These are phyloP conservation scores for Nipponacmea schrenckii DNA, from an alignment of 2,888 invertebrate genomes.

Conservation along the genomic window DNA sequence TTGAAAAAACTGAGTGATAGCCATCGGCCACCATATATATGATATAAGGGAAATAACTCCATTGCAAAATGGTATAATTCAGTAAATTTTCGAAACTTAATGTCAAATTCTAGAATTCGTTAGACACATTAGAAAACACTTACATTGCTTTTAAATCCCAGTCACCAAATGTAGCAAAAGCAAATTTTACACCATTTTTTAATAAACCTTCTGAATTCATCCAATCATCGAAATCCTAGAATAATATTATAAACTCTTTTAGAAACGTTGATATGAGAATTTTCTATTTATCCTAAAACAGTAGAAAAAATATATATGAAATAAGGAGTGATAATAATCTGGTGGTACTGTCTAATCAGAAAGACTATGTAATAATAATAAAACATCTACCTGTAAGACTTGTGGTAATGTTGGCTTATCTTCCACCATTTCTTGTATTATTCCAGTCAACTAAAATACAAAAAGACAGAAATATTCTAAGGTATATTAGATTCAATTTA, in stretches of 20 bases:
- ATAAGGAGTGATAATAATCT: not conserved
- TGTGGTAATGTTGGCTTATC: conserved; percentile 69
- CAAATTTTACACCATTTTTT: conserved; percentile 65
- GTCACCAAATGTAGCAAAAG: conserved; percentile 75
- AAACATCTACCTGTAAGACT: conserved; percentile 61
- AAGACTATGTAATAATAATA: not conserved
- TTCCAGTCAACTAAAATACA: conserved; percentile 71
- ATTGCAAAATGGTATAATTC: no score
- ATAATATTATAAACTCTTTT: conserved; percentile 20
- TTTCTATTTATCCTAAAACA: not conserved
- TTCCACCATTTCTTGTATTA: conserved; percentile 73
- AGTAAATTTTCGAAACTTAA: no score
- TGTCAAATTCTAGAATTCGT: no score
- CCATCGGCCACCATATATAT: no score
- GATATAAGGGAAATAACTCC: no score
- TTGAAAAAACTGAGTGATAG: no score
- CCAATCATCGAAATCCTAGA: conserved; percentile 71
- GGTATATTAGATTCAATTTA: not conserved
- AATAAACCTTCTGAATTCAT: conserved; percentile 66
- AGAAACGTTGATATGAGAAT: no score
- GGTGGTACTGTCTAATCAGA: not conserved
- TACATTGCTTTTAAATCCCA: conserved; percentile 72
- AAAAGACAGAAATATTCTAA: conserved; percentile 5
- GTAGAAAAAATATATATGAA: not conserved
- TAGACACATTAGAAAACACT: conserved; percentile 22